A percentile compares a stretch with the other conserved stretches of the same genome.
Evolutionary conservation across 2,797 vertebrate genomes (phyloP).

Genomic region (Gymnothorax reevesii): DNA sequence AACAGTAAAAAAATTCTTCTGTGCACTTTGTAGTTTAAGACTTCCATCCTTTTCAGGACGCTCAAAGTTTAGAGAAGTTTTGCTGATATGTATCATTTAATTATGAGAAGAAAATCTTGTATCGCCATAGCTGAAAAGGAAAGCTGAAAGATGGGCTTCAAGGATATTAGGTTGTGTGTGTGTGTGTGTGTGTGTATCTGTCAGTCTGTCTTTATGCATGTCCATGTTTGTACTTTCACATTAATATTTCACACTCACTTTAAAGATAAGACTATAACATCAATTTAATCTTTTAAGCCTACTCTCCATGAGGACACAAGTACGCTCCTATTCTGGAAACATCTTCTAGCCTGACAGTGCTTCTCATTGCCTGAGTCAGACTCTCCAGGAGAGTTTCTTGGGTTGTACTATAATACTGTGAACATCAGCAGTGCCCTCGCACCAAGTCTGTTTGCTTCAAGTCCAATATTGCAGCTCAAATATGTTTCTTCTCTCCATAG

Average conservation of each 20-base stretch:
- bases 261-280: background rate
- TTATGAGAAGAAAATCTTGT: too few species aligned
- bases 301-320: background rate
- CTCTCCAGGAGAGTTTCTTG: background rate
- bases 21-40: too few species aligned
- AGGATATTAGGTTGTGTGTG: background rate
- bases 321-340: slow-evolving; percentile 28
- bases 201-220: background rate
- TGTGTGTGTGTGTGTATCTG: slow-evolving; percentile 16
- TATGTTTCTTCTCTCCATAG: background rate
- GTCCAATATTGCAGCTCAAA: background rate
- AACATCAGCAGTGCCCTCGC: background rate
- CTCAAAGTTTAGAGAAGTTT: too few species aligned
- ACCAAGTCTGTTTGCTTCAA: background rate
- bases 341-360: background rate
- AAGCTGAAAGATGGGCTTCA: background rate
- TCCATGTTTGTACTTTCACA: slow-evolving; percentile 8
- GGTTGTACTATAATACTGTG: background rate
- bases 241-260: background rate
- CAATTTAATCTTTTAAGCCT: too few species aligned
- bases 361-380: background rate
- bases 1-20: too few species aligned
- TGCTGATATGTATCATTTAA: too few species aligned
- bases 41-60: too few species aligned
- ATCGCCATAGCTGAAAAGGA: too few species aligned